These are phyloP conservation scores for Ornithorhynchus anatinus DNA, from an alignment of 2,113 vertebrate genomes.

Conservation along the genomic window DNA sequence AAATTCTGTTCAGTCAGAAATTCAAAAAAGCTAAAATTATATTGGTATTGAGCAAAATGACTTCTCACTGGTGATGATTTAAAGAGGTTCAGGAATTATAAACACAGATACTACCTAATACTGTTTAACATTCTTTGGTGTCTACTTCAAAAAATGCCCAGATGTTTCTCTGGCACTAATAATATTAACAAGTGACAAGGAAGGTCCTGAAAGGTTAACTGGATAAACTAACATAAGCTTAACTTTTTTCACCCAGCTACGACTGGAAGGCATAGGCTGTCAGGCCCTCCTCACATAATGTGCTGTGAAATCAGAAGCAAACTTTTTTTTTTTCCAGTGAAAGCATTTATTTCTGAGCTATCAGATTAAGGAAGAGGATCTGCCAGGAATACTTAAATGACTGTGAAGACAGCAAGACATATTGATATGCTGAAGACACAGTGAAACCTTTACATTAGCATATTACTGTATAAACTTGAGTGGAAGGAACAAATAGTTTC, in stretches of 20 bases:
- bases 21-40: neutral
- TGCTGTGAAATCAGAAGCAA: neutral
- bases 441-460: conserved; percentile 47
- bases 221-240: neutral
- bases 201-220: conserved; percentile 13
- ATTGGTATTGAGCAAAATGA: neutral
- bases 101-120: neutral
- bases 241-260: neutral
- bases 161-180: neutral
- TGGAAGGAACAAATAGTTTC: conserved; percentile 63
- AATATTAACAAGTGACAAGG: conserved; percentile 3
- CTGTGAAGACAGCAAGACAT: conserved; percentile 47
- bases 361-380: conserved; percentile 30
- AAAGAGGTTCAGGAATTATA: neutral
- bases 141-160: neutral
- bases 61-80: neutral
- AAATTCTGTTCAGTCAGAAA: conserved; percentile 1
- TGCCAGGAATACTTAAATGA: conserved; percentile 35
- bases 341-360: conserved; percentile 41
- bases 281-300: conserved; percentile 5
- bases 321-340: neutral
- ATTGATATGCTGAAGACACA: conserved; percentile 14
- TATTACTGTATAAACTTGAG: conserved; percentile 50
- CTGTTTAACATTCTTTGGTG: neutral
- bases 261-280: neutral